Conservation (phyloP, 2,888 invertebrate species). For the Nephrotoma flavescens region DNA sequence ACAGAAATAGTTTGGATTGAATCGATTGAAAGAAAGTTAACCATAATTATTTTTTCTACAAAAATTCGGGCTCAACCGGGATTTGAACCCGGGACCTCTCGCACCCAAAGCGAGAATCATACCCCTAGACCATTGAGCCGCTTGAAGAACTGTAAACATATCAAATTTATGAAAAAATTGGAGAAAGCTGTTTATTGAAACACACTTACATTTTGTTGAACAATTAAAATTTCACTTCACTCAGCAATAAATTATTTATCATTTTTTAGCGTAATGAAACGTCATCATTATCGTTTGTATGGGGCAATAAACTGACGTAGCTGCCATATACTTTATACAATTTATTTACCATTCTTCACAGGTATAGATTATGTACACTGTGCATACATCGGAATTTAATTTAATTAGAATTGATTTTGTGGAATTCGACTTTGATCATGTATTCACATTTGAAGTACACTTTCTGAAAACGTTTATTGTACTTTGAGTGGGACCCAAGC, state of each 20-base stretch:
- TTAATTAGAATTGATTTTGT: no score
- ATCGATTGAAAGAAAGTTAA: no score
- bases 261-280: background rate
- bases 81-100: constrained; percentile 48
- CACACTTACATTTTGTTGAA: background rate
- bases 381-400: no score
- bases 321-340: no score
- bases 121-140: constrained; percentile 42
- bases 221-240: background rate
- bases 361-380: no score
- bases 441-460: no score
- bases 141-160: background rate
- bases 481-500: no score
- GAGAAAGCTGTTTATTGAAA: background rate
- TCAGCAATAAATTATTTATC: background rate
- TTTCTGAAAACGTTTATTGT: no score
- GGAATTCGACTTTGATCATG: no score
- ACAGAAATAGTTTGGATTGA: no score
- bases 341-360: no score
- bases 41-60: background rate
- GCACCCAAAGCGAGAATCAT: constrained; percentile 47
- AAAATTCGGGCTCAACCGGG: constrained; percentile 38
- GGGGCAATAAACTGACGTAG: no score
- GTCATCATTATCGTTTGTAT: background rate
- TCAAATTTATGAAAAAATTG: background rate